Evolutionary conservation across 2,113 vertebrate genomes (phyloP), one percentile per base, ranked within the genome.

Genomic region (Entelurus aequoreus): DNA sequence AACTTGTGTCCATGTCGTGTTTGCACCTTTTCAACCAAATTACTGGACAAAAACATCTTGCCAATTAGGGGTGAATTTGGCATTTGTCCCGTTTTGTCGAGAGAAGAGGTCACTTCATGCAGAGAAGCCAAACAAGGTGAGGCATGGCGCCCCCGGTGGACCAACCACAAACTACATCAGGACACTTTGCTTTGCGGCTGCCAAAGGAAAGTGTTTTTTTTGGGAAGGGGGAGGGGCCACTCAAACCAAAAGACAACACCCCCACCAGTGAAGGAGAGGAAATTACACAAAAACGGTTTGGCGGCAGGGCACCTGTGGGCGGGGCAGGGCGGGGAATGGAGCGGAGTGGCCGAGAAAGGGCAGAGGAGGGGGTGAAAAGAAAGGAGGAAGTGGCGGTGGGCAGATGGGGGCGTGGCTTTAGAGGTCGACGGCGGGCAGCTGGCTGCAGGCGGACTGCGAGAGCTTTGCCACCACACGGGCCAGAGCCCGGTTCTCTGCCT

Each of bases 401-500:
- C 71, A 86, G 78, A 74, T 84, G 77, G 42, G 42, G 89, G 82
- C 82, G 77, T 85, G 73, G 82, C 73, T 49, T 91, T 94, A 97
- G 77, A 94, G 93, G 88, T 93, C 92, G 88, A 92, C 77, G 88
- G 90, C 76, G 81, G 84, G 92, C 78, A 92, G 92, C 54, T 90
- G 93, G 92, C 94, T 93, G 91, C 68, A 92, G 91, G 94, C 92
- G 69, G 84, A 81, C 92, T 92, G 93, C 88, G 95, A 93, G 72
- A 93, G 93, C 87, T 94, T 96, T 79, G 92, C 92, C 93, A 98
- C 84, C 90, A 95, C 97, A 71, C 96, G 93, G 81, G 93, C 93
- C 93, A 99, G 93, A 78, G 95, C 96, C 91, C 94, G 94, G 92
- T 97, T 98, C 92, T 97, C 97, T 78, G 92, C 92, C 93, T 95